phyloP scores from a whole-genome alignment of 2,888 invertebrate species.

The Pherbina coryleti region DNA sequence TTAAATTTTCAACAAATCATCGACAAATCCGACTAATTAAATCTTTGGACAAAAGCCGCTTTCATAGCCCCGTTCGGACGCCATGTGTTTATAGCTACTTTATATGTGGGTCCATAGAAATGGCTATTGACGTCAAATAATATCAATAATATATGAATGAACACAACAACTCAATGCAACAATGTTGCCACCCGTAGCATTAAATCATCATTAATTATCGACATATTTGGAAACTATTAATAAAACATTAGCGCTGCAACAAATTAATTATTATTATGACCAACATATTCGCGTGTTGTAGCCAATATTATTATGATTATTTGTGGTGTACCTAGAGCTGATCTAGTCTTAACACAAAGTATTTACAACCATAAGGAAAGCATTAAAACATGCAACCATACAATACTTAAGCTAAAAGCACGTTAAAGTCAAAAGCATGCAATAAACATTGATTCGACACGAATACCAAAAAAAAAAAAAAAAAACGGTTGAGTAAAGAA shows the following conservation, averaged over 20 bases:
- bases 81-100: too few species aligned
- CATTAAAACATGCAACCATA: slow-evolving; percentile 16
- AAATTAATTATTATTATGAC: background rate
- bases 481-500: background rate
- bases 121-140: background rate
- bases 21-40: too few species aligned
- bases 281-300: background rate
- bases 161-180: background rate
- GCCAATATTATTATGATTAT: background rate
- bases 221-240: slow-evolving; percentile 26
- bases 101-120: background rate
- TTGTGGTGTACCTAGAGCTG: slow-evolving; percentile 2
- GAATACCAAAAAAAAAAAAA: too few species aligned
- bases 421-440: slow-evolving; percentile 37
- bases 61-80: too few species aligned
- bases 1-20: too few species aligned
- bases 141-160: background rate
- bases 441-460: slow-evolving; percentile 41
- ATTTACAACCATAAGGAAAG: background rate
- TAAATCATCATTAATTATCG: slow-evolving; percentile 15
- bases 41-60: too few species aligned
- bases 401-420: slow-evolving; percentile 32
- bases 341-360: background rate
- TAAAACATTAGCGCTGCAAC: slow-evolving; percentile 24
- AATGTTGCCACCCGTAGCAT: background rate